Conservation (phyloP, 2,113 vertebrate genomes). For the Cheilinus undulatus region DNA sequence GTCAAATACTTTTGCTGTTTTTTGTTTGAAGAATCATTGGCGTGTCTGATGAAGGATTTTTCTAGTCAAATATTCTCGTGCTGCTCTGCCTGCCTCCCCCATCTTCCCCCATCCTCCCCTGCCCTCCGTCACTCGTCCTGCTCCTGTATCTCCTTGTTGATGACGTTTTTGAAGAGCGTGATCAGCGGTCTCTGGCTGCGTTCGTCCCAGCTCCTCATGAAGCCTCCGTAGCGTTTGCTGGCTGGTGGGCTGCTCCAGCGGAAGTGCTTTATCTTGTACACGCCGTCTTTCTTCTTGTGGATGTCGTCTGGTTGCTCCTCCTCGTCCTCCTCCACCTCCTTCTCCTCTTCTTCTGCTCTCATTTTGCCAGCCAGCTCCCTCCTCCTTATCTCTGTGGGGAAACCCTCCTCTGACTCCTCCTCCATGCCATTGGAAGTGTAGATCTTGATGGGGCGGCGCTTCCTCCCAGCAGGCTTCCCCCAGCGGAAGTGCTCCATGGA, state of each 20-base stretch:
- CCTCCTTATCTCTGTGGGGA: constrained; percentile 83
- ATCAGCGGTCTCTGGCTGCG: constrained; percentile 87
- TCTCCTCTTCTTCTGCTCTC: constrained; percentile 34
- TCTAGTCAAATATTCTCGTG: no score
- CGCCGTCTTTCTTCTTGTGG: constrained; percentile 77
- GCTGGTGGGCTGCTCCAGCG: constrained; percentile 86
- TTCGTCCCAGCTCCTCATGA: constrained; percentile 90
- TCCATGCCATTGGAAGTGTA: constrained; percentile 84
- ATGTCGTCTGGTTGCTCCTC: background rate
- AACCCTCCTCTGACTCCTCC: constrained; percentile 84
- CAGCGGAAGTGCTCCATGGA: constrained; percentile 98
- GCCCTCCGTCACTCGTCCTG: constrained; percentile 67
- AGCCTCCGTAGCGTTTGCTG: constrained; percentile 93
- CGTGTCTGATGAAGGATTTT: no score
- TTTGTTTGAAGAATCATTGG: no score
- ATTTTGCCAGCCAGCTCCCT: constrained; percentile 73
- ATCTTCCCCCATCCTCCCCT: background rate
- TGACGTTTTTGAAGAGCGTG: constrained; percentile 92
- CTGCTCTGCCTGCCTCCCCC: no score
- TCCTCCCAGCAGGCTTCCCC: constrained; percentile 93
- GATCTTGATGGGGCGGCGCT: constrained; percentile 91
- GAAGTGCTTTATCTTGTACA: constrained; percentile 87
- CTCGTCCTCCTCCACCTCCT: constrained; percentile 39
- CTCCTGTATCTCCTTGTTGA: constrained; percentile 86
- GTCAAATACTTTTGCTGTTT: no score